A percentile compares a stretch with the other conserved stretches of the same genome.
Conservation (phyloP, 2,797 vertebrate genomes). For the Enteromius thamalakanensis region DNA sequence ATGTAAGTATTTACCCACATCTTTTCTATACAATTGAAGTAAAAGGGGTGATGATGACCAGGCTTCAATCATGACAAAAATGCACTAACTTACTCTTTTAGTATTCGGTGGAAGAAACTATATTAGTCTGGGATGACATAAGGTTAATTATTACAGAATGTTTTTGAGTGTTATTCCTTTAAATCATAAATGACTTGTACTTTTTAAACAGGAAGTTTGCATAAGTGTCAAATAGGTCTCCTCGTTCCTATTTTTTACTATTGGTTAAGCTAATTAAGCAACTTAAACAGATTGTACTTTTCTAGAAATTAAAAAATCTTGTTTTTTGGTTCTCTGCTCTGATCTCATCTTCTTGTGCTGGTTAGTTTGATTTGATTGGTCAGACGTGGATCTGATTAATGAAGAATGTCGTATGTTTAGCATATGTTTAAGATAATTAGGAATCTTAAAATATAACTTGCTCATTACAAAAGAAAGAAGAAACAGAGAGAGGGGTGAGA, state of each 20-base stretch:
- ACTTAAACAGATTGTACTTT: not conserved
- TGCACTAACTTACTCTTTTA: not conserved
- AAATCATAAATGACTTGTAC: not conserved
- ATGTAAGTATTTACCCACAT: too few species aligned
- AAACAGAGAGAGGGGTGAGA: slow-evolving; percentile 58
- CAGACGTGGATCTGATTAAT: slow-evolving; percentile 41
- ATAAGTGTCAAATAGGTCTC: not conserved
- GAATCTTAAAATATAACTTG: slow-evolving; percentile 71
- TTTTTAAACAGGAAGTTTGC: not conserved
- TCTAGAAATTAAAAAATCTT: not conserved
- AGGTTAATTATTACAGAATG: not conserved
- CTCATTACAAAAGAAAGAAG: slow-evolving; percentile 70
- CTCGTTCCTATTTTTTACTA: too few species aligned
- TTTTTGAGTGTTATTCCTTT: not conserved
- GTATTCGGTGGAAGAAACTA: not conserved
- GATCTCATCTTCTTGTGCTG: not conserved
- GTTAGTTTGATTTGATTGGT: not conserved
- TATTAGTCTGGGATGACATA: not conserved
- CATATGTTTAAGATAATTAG: slow-evolving; percentile 72
- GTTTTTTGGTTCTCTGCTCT: not conserved
- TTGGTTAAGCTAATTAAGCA: too few species aligned
- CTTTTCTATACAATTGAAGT: not conserved
- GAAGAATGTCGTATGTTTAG: slow-evolving; percentile 65
- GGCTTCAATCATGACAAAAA: not conserved
- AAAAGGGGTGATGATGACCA: not conserved